These are phyloP conservation scores for Pseudorectes ferrugineus DNA, from an alignment of 2,113 vertebrate genomes.

Conservation along the genomic window DNA sequence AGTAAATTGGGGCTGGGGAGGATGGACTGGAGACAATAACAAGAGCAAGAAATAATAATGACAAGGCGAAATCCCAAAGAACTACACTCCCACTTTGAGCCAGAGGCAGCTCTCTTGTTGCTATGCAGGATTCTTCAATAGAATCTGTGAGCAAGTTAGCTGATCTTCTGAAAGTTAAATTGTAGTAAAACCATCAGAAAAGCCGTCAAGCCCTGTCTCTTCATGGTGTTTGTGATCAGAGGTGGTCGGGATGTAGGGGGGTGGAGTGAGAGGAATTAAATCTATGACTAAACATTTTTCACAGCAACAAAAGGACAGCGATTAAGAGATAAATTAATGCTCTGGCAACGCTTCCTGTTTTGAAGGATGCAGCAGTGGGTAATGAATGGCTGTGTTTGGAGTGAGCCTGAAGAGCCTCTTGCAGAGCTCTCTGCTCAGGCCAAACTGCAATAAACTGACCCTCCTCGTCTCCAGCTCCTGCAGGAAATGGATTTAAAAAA, in stretches of 20 bases:
- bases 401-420: constrained; percentile 22
- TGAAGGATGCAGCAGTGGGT: constrained; percentile 61
- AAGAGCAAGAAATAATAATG: constrained; percentile 74
- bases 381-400: constrained; percentile 56
- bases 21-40: constrained; percentile 71
- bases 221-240: constrained; percentile 47
- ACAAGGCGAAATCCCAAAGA: constrained; percentile 79
- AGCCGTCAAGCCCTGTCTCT: background rate
- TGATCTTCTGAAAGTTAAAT: constrained; percentile 35
- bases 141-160: constrained; percentile 15
- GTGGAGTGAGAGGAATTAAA: constrained; percentile 53
- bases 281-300: constrained; percentile 69
- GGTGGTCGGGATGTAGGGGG: constrained; percentile 38
- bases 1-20: constrained; percentile 26
- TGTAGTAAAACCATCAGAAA: constrained; percentile 1
- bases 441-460: constrained; percentile 31
- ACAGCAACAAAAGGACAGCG: constrained; percentile 49
- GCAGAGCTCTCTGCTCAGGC: constrained; percentile 8
- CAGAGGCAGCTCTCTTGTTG: constrained; percentile 39
- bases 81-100: constrained; percentile 79
- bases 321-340: constrained; percentile 71
- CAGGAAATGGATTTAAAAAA: constrained; percentile 63
- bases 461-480: constrained; percentile 20
- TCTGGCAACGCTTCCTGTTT: constrained; percentile 68
- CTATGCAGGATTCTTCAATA: constrained; percentile 26